Evolutionary conservation across 1,140 invertebrate genomes (phyloP).

Genomic region (Tetramorium alpestre): DNA sequence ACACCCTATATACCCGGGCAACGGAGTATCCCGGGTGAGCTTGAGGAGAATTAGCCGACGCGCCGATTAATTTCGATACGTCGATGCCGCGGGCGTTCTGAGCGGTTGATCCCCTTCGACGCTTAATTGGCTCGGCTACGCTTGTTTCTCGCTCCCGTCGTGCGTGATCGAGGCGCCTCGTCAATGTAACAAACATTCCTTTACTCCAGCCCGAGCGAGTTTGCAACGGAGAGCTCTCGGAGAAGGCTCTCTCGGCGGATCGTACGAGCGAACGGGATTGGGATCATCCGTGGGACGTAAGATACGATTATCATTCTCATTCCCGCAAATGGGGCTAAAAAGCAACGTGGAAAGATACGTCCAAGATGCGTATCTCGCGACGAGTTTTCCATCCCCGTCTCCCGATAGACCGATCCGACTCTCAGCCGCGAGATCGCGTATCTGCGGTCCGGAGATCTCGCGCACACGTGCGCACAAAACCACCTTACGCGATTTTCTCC

Average conservation of each 20-base stretch:
- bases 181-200: constrained; percentile 36
- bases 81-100: constrained; percentile 22
- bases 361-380: not conserved
- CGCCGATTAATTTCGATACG: constrained; percentile 70
- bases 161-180: constrained; percentile 61
- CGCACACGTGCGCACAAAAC: constrained; percentile 50
- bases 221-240: not conserved
- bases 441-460: constrained; percentile 33
- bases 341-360: not conserved
- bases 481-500: constrained; percentile 59
- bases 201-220: not conserved
- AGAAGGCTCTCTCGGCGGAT: not conserved
- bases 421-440: constrained; percentile 6
- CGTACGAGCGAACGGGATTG: not conserved
- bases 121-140: constrained; percentile 68
- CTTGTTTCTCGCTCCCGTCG: constrained; percentile 65
- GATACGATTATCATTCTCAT: not conserved
- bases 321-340: not conserved
- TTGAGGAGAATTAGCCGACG: constrained; percentile 60
- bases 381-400: not conserved
- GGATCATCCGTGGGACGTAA: not conserved
- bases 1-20: not conserved
- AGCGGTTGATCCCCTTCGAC: constrained; percentile 44
- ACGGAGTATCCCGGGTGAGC: not conserved
- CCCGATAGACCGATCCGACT: not conserved